Conservation (phyloP, 2,888 invertebrate species). For the Nymphalis polychloros region DNA sequence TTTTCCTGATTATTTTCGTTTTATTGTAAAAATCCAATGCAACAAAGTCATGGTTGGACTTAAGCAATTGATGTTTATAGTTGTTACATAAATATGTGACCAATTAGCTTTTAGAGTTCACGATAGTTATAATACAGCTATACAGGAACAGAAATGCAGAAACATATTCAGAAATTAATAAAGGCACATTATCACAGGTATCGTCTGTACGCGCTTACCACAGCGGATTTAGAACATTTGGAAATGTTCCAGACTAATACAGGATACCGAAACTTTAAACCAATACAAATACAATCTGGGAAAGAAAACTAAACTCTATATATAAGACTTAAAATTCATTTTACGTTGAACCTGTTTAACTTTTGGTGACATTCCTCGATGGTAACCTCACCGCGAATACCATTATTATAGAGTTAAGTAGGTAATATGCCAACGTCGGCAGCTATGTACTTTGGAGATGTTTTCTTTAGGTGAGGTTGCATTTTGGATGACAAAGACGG, state of each 20-base stretch:
- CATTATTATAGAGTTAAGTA: slow-evolving; percentile 41
- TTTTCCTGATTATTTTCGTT: too few relatives aligned
- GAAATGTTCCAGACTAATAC: slow-evolving; percentile 44
- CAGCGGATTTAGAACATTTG: slow-evolving; percentile 44
- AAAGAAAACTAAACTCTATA: background rate
- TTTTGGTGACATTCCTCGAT: slow-evolving; percentile 24
- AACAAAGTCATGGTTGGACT: too few relatives aligned
- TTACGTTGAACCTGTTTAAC: background rate
- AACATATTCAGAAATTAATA: slow-evolving; percentile 45
- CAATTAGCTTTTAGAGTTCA: background rate
- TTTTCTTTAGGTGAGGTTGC: slow-evolving; percentile 37
- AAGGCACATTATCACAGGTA: slow-evolving; percentile 40
- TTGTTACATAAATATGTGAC: background rate
- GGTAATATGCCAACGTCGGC: slow-evolving; percentile 40
- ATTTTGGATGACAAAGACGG: slow-evolving; percentile 39
- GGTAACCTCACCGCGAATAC: slow-evolving; percentile 35
- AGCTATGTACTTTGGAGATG: slow-evolving; percentile 36
- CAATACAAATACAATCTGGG: slow-evolving; percentile 1
- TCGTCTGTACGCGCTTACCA: slow-evolving; percentile 39
- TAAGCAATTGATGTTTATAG: too few relatives aligned
- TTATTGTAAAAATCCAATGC: too few relatives aligned
- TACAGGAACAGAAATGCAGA: slow-evolving; percentile 18
- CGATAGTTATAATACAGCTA: background rate
- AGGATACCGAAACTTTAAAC: slow-evolving; percentile 19
- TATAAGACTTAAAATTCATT: background rate